phyloP scores from a whole-genome alignment of 2,888 invertebrate species.

The Melangyna quadrimaculata region DNA sequence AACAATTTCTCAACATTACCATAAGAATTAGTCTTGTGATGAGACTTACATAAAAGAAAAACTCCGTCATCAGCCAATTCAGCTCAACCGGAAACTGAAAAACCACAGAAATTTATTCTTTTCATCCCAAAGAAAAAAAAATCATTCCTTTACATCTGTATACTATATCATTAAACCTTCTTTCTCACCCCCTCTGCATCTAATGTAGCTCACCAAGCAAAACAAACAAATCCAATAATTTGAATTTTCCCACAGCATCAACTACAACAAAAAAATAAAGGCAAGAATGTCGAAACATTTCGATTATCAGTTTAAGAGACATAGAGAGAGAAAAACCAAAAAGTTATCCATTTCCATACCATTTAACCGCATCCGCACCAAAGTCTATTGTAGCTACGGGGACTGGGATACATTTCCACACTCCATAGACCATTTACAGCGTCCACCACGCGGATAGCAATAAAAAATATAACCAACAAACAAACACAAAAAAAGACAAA shows the following conservation, averaged over 20 bases:
- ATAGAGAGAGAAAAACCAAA: not conserved
- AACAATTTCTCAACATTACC: slow-evolving; percentile 50
- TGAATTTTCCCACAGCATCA: slow-evolving; percentile 25
- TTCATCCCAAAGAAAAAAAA: not conserved
- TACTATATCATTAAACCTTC: not conserved
- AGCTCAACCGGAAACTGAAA: slow-evolving; percentile 25
- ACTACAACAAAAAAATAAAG: not conserved
- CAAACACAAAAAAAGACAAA: slow-evolving; percentile 18
- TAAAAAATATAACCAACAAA: slow-evolving; percentile 1
- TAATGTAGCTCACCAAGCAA: slow-evolving; percentile 8
- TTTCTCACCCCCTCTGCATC: not conserved
- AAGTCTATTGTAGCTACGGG: not conserved
- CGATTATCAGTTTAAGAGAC: slow-evolving; percentile 56
- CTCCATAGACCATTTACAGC: slow-evolving; percentile 55
- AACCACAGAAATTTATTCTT: slow-evolving; percentile 22
- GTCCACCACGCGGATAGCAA: slow-evolving; percentile 38
- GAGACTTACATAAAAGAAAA: slow-evolving; percentile 42
- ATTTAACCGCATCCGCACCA: slow-evolving; percentile 66
- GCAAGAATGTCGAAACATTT: slow-evolving; percentile 65
- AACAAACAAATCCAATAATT: slow-evolving; percentile 52
- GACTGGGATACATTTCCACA: slow-evolving; percentile 24
- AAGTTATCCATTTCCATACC: slow-evolving; percentile 65
- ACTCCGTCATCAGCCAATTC: slow-evolving; percentile 24
- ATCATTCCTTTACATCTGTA: not conserved
- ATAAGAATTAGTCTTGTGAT: slow-evolving; percentile 61